Base-by-base conservation (phyloP, 2,888 invertebrate genomes). In the Thera britannica region DNA sequence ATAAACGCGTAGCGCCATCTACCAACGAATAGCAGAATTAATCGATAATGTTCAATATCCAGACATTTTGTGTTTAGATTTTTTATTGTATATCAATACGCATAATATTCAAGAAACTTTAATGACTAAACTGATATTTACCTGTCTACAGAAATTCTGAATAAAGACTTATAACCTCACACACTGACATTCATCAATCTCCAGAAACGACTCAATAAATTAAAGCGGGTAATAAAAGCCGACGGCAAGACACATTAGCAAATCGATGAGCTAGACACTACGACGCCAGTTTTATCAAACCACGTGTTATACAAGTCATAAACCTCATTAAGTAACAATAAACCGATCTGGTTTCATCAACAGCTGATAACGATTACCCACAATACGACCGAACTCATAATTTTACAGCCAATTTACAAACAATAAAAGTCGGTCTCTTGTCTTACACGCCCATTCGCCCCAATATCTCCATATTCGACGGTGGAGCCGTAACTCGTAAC, bases 371-470 rank as follows among this genome's bases (percentile, higher is more conserved):
- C 90, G 90, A 93, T 92, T 92, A 88, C 90, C 84, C 83, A 88
- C 89, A 93, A 92, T 92, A 89, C 90, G 92, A 89, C 84, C 86
- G 81, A 89, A 85, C 88, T 93, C 92, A 93, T 94, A 93, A 94
- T 92, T 94, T 94, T 94, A 94, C 93, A 92, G 90, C 90, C 94
- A 94, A 94, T 94, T 94, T 93, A 92, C 93, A 93, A 94, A 94
- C 94, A 94, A 94, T 94, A 94, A 94, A 94, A 93, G 91, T 90
- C 90, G 86, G 85, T 88, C 88, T 89, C 90, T 91, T 89, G 90
- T 92, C 90, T 90, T 90, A 90, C 89, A 88, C 89, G 89, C 90
- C 87, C 89, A 88, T 89, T 89, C 89, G 82, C 92, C 92, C 87
- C 86, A 86, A 91, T 92, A 91, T 93, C 90, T 91, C 90, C 90